Evolutionary conservation across 2,888 invertebrate species (phyloP).

Genomic region (Euzetes globulus): DNA sequence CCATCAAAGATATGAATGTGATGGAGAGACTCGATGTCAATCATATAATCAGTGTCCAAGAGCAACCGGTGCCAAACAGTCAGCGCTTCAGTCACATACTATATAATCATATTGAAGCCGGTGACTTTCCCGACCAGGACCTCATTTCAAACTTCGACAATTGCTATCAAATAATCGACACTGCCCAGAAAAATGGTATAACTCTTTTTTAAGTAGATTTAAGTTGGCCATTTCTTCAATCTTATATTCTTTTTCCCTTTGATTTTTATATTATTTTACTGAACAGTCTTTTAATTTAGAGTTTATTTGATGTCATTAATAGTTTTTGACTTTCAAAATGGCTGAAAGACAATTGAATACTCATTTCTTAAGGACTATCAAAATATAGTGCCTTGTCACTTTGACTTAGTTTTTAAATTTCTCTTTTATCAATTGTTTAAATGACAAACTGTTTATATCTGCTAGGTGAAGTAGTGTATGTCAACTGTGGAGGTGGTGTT

Average conservation of each 20-base stretch:
- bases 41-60: not conserved
- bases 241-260: not conserved
- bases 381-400: too few species aligned
- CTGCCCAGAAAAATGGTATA: not conserved
- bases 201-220: too few species aligned
- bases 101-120: not conserved
- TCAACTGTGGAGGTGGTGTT: slow-evolving; percentile 55
- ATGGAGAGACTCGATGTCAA: not conserved
- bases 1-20: not conserved
- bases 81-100: not conserved
- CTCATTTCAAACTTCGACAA: not conserved
- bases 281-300: too few species aligned
- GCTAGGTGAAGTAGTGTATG: not conserved
- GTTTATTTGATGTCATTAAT: too few species aligned
- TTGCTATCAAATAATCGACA: not conserved
- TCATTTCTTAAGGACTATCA: too few species aligned
- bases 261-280: not conserved
- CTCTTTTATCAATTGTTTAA: too few species aligned
- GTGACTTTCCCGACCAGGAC: slow-evolving; percentile 18
- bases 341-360: too few species aligned
- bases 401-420: too few species aligned
- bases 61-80: not conserved
- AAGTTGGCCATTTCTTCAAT: not conserved
- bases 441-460: too few species aligned
- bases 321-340: too few species aligned